phyloP scores from a whole-genome alignment of 1,140 invertebrate genomes.

The Pseudomyrmex sp. region DNA sequence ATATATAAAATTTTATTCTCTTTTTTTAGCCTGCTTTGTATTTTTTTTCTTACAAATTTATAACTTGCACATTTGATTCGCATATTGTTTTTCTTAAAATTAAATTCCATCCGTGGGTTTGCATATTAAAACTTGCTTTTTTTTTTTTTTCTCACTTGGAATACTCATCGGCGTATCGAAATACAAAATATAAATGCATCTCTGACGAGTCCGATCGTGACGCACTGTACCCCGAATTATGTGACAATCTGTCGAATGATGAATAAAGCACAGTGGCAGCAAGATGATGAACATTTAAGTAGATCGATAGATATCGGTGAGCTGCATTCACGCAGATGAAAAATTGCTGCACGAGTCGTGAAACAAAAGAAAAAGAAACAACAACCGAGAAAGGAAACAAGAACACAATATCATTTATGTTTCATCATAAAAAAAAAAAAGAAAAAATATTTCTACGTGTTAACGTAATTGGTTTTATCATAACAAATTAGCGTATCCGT shows the following conservation, averaged over 20 bases:
- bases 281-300: slow-evolving; percentile 58
- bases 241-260: slow-evolving; percentile 59
- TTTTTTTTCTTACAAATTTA: slow-evolving; percentile 65
- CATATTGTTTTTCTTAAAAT: slow-evolving; percentile 56
- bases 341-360: slow-evolving; percentile 37
- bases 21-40: slow-evolving; percentile 53
- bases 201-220: slow-evolving; percentile 62
- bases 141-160: neutral
- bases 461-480: too few relatives aligned
- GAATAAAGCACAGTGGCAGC: slow-evolving; percentile 62
- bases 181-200: slow-evolving; percentile 72
- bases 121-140: slow-evolving; percentile 29
- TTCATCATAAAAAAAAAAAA: slow-evolving; percentile 10
- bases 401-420: neutral
- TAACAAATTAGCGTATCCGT: too few relatives aligned
- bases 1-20: slow-evolving; percentile 71
- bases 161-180: slow-evolving; percentile 43
- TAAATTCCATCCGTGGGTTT: slow-evolving; percentile 32
- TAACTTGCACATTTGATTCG: slow-evolving; percentile 64
- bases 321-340: slow-evolving; percentile 66
- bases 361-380: neutral
- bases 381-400: neutral
- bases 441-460: slow-evolving; percentile 34
- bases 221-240: slow-evolving; percentile 11
- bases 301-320: slow-evolving; percentile 64